Conservation (phyloP, 2,797 vertebrate species). For the Coregonus sp. region DNA sequence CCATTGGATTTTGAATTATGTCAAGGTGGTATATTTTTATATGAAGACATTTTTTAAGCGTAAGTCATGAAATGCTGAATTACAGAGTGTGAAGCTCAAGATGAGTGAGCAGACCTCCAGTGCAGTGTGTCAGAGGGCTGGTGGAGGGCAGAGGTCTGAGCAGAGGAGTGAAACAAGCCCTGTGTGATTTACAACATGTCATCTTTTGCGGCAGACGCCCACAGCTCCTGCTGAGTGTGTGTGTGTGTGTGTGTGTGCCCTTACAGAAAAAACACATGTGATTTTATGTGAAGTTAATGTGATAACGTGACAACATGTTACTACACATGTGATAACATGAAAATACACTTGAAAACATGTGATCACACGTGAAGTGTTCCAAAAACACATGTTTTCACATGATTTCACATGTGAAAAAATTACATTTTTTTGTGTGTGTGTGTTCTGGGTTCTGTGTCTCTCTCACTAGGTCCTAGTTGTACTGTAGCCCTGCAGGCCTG, state of each 20-base stretch:
- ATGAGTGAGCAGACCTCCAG: conserved; percentile 65
- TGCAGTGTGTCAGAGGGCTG: conserved; percentile 60
- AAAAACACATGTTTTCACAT: too few relatives aligned
- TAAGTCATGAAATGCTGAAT: conserved; percentile 47
- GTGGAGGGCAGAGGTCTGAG: conserved; percentile 38
- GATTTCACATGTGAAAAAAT: too few relatives aligned
- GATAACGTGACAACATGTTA: too few relatives aligned
- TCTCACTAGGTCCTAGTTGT: conserved; percentile 36
- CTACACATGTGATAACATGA: too few relatives aligned
- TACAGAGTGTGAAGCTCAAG: conserved; percentile 63
- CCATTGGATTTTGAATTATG: conserved; percentile 5
- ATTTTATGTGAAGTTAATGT: too few relatives aligned
- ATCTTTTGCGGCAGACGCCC: conserved; percentile 15
- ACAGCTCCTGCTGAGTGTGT: background rate
- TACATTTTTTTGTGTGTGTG: background rate
- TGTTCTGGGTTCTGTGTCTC: conserved; percentile 31
- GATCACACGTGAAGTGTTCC: too few relatives aligned
- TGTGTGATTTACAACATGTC: conserved; percentile 61
- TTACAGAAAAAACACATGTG: too few relatives aligned
- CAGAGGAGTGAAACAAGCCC: conserved; percentile 60
- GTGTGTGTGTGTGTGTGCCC: too few relatives aligned
- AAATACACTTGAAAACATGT: too few relatives aligned
- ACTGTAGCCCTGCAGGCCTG: conserved; percentile 20
- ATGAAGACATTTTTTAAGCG: conserved; percentile 18
- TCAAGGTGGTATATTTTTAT: conserved; percentile 51